Base-by-base conservation (phyloP, 1,140 invertebrate genomes). In the Bombus sylvicola region DNA sequence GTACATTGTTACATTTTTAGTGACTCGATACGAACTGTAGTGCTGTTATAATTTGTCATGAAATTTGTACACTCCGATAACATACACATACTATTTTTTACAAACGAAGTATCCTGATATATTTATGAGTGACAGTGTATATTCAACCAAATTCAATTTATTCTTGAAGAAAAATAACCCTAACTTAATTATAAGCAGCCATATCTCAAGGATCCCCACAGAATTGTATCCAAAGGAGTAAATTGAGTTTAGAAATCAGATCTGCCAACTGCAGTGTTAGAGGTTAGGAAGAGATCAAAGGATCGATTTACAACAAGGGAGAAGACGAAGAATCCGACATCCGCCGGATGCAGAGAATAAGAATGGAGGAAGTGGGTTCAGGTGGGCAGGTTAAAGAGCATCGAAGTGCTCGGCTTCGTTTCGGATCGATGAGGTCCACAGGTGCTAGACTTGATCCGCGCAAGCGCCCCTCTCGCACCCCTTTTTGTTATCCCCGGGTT, bases 341-440 rank as follows among this genome's bases (percentile, higher is more conserved):
- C 47, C 18, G 18, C 47, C 6, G 43, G 73, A 43, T 25, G 73
- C 15, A 22, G 31, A 66, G 41, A 73, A 22, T 28, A 53, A 57
- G 31, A 37, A 75, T 57, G 73, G 68, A n/a, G 15, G 41, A 47
- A 59, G 71, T 37, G 57, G 28, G 57, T 78, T 77, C 83, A 89
- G 79, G 87, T 89, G 79, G 83, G 77, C 88, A 89, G 84, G 83
- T 89, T 89, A 89, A 89, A 89, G 79, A 79, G 84, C 84, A 85
- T 57, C 79, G 59, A 57, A 82, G 87, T 75, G 79, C 85, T 83
- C 62, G 76, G 88, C 68, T 89, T 83, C 81, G 79, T 88, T 89
- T 83, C 81, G 88, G 88, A 89, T 89, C 88, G 88, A 89, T 89
- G 88, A 89, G 88, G 88, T 89, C 88, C 88, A 89, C 88, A 89